Conservation (phyloP, 2,797 vertebrate species). For the Ataeniobius toweri region DNA sequence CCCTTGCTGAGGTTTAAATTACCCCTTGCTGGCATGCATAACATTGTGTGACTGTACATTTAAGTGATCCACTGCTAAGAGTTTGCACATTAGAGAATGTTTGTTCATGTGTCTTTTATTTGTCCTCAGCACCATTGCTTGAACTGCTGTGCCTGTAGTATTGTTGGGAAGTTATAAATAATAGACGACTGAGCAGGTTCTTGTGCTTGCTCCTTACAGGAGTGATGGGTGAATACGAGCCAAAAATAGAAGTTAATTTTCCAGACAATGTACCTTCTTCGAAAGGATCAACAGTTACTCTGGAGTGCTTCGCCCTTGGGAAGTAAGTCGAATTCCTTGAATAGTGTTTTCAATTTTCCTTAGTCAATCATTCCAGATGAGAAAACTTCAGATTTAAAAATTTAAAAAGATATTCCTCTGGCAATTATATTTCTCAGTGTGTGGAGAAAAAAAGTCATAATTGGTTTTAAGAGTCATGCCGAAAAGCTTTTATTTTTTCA, state of each 20-base stretch:
- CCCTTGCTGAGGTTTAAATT: conserved; percentile 52
- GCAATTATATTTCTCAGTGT: conserved; percentile 59
- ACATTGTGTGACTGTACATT: conserved; percentile 47
- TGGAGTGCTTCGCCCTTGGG: conserved; percentile 95
- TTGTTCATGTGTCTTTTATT: conserved; percentile 64
- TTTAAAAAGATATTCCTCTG: conserved; percentile 36
- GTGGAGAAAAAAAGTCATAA: conserved; percentile 25
- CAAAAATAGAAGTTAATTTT: conserved; percentile 99
- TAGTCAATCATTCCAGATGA: conserved; percentile 50
- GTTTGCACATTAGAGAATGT: conserved; percentile 65
- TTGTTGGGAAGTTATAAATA: conserved; percentile 74
- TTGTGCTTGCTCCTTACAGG: conserved; percentile 78
- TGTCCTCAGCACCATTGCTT: conserved; percentile 58
- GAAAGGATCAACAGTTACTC: conserved; percentile 91
- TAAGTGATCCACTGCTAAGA: conserved; percentile 51
- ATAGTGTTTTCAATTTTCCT: conserved; percentile 67
- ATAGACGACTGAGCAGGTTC: conserved; percentile 63
- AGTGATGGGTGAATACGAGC: conserved; percentile 97
- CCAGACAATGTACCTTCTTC: conserved; percentile 92
- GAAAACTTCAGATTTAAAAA: conserved; percentile 45
- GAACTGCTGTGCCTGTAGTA: conserved; percentile 56
- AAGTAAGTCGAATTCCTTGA: conserved; percentile 88
- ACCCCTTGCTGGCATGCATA: conserved; percentile 54
- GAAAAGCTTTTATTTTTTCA: conserved; percentile 35
- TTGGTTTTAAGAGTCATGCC: conserved; percentile 40